A percentile compares a stretch with the other conserved stretches of the same genome.
These are phyloP conservation scores for Resseliella maxima DNA, from an alignment of 2,888 invertebrate genomes.

Conservation along the genomic window DNA sequence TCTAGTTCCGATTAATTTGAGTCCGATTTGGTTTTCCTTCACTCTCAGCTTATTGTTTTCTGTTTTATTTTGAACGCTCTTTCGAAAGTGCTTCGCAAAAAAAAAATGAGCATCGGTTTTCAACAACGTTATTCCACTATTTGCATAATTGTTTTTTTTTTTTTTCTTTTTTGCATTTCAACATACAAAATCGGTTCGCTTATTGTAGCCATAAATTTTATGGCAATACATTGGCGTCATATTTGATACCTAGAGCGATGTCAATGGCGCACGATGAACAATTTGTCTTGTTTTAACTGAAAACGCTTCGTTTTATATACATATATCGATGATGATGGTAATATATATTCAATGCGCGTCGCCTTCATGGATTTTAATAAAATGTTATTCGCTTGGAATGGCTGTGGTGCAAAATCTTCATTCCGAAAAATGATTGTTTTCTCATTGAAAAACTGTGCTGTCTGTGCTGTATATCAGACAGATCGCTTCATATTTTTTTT, in stretches of 20 bases:
- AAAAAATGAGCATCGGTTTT: too few species aligned
- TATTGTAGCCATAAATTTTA: neutral
- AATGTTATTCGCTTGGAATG: neutral
- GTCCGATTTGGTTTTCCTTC: neutral
- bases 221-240: neutral
- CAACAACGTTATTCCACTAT: neutral
- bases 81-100: neutral
- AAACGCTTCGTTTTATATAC: neutral
- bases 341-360: neutral
- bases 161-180: neutral
- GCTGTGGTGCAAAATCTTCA: neutral
- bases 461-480: neutral
- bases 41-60: neutral
- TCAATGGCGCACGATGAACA: neutral
- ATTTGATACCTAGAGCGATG: constrained; percentile 11
- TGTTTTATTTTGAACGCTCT: neutral
- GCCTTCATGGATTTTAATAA: neutral
- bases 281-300: neutral
- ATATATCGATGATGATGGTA: neutral
- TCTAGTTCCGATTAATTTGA: constrained; percentile 34
- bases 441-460: neutral
- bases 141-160: constrained; percentile 49
- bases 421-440: constrained; percentile 35
- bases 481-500: too few species aligned
- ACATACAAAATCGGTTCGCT: neutral